These are phyloP conservation scores for Nettapus auritus DNA, from an alignment of 2,113 vertebrate genomes.

Conservation along the genomic window DNA sequence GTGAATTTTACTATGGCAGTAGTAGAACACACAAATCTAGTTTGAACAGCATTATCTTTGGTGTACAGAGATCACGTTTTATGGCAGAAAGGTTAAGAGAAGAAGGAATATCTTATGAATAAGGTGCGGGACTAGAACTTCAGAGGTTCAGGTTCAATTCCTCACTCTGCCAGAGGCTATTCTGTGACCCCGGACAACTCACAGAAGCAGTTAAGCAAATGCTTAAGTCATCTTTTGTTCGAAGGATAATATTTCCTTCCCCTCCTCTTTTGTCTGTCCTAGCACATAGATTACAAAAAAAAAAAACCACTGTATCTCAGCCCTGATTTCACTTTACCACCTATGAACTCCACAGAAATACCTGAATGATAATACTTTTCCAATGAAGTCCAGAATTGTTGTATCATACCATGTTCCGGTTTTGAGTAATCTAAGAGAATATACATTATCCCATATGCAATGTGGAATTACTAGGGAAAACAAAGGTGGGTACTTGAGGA, in stretches of 20 bases:
- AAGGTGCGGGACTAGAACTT: not conserved
- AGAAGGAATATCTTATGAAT: not conserved
- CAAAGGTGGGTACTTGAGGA: rapidly evolving
- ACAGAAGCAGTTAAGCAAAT: not conserved
- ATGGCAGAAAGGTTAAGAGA: not conserved
- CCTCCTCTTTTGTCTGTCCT: not conserved
- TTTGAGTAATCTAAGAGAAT: not conserved
- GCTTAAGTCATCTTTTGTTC: not conserved
- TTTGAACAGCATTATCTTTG: not conserved
- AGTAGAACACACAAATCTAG: not conserved
- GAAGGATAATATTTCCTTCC: not conserved
- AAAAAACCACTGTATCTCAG: not conserved
- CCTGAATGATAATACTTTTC: not conserved
- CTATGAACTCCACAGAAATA: not conserved
- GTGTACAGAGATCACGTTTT: not conserved
- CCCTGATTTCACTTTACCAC: not conserved
- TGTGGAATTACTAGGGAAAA: not conserved
- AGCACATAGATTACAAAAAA: not conserved
- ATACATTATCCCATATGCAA: not conserved
- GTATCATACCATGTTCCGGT: not conserved
- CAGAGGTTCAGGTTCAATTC: slow-evolving; percentile 3
- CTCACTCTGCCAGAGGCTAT: not conserved
- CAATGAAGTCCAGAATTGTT: not conserved
- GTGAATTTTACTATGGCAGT: not conserved
- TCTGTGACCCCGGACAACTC: not conserved